Evolutionary conservation across 2,113 vertebrate species (phyloP), one percentile per base, ranked within the genome.

Genomic region (Ailuropoda melanoleuca): DNA sequence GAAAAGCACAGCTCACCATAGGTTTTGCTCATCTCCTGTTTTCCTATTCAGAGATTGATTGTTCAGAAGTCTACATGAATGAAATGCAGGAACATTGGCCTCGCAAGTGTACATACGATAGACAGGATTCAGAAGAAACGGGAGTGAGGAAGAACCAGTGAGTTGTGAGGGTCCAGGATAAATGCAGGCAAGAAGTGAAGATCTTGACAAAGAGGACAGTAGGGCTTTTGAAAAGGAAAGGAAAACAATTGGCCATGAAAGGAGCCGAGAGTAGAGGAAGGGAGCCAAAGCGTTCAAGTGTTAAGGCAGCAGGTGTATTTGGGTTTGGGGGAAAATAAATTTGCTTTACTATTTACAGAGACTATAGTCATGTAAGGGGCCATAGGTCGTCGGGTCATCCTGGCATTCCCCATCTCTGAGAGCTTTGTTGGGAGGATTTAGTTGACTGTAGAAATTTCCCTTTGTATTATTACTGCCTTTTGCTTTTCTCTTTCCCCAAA

Each of bases 51-150:
- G 82, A 90, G 53, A 53, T 0, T 46, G 83, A 31, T 15, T 62
- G 23, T 94, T 97, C 48, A 34, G 60, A 74, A 92, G 72, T 15
- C 48, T 74, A 90, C 48, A 50, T 82, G 23, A 74, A 50, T 75
- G 39, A 29, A 39, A 2, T n/a, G 12, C 29, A 68, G 64, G 34
- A 55, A 39, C 26, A 64, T 64, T 87, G 78, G 17, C 29, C 62
- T 53, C 14, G 34, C 15, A 64, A 62, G 11, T 26, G 0, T 26
- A 56, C 11, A 12, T 24, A 3, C 8, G 14, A 48, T 39, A 31
- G 70, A 68, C 4, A 66, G 46, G 26, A 10, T 84, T 53, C 62
- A 87, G 72, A 93, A 37, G 62, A 48, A 18, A 58, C 5, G 9
- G 23, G 15, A 31, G 19, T 70, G 8, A 14, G 55, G 21, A 23